Evolutionary conservation across 2,888 invertebrate species (phyloP).

Genomic region (Limnephilus lunatus): DNA sequence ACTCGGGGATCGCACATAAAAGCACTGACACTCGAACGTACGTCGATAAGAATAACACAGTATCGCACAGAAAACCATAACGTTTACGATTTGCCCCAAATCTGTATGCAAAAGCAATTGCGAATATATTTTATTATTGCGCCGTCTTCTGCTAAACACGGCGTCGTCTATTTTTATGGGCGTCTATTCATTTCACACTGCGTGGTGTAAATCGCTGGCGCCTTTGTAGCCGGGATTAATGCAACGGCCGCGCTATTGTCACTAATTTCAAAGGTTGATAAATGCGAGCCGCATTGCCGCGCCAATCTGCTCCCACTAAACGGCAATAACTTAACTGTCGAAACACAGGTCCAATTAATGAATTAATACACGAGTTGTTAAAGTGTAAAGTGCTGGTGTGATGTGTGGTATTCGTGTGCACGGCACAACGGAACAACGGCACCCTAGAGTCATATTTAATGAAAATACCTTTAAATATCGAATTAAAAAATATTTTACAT

Average conservation of each 20-base stretch:
- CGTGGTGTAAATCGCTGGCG: conserved; percentile 51
- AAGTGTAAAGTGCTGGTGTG: conserved; percentile 12
- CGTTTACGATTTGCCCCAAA: neutral
- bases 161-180: conserved; percentile 61
- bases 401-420: neutral
- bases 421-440: neutral
- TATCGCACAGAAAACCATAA: conserved; percentile 26
- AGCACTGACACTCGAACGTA: conserved; percentile 2
- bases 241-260: conserved; percentile 61
- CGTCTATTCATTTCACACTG: conserved; percentile 55
- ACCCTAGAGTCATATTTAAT: neutral
- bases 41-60: neutral
- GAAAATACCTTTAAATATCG: too few species aligned
- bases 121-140: conserved; percentile 52
- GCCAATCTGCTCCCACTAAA: conserved; percentile 52
- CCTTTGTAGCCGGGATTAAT: conserved; percentile 52
- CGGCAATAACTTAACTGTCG: conserved; percentile 45
- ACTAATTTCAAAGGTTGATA: conserved; percentile 65
- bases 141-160: conserved; percentile 53
- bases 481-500: too few species aligned
- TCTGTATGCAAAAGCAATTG: conserved; percentile 29
- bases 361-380: conserved; percentile 19
- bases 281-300: conserved; percentile 59
- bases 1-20: neutral
- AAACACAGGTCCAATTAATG: conserved; percentile 16